Conservation (phyloP, 2,113 vertebrate genomes). For the Dipodomys spectabilis region DNA sequence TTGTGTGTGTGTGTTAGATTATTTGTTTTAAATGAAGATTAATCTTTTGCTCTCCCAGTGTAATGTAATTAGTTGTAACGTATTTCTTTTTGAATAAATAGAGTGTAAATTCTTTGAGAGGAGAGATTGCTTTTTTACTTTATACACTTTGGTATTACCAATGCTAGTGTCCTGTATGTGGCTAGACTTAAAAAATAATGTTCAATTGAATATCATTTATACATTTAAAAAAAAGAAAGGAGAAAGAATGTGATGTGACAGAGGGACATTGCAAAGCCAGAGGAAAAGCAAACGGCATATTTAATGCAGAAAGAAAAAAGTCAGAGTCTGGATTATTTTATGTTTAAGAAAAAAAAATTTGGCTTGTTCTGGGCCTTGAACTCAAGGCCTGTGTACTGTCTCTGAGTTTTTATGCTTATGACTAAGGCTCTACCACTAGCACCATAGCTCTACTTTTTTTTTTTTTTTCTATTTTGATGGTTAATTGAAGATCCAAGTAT, state of each 20-base stretch:
- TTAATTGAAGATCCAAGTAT: too few species aligned
- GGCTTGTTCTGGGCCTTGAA: too few species aligned
- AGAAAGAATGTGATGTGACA: neutral
- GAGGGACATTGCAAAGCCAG: neutral
- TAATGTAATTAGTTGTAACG: neutral
- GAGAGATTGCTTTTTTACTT: neutral
- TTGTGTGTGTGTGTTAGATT: neutral
- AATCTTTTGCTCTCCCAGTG: neutral
- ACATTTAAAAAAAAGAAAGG: neutral
- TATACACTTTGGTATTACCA: neutral
- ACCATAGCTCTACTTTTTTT: too few species aligned
- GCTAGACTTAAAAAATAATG: neutral
- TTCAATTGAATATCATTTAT: constrained; percentile 2
- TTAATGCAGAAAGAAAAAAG: neutral
- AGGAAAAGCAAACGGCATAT: neutral
- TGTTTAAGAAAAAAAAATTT: neutral
- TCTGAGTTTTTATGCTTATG: too few species aligned
- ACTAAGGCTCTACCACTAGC: too few species aligned
- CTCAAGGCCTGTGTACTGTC: too few species aligned
- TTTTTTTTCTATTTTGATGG: too few species aligned
- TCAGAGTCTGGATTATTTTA: neutral
- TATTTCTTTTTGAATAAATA: constrained; percentile 38
- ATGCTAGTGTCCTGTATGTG: neutral
- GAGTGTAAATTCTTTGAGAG: neutral
- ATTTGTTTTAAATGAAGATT: constrained; percentile 44